Conservation (phyloP, 1,140 invertebrate genomes). For the Acyrthosiphon pisum region DNA sequence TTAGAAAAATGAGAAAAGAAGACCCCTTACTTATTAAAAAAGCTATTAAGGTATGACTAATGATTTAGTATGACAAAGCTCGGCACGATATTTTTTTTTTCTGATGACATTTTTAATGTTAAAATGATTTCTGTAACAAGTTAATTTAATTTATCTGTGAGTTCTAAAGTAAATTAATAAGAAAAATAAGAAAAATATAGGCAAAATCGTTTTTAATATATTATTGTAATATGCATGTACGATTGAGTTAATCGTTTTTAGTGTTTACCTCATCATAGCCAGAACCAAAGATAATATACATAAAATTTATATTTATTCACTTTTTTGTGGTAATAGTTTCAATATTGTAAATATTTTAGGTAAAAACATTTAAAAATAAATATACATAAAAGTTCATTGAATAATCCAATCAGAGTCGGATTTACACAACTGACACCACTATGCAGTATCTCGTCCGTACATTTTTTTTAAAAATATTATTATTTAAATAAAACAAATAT, state of each 20-base stretch:
- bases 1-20: constrained; percentile 32
- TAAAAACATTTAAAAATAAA: not conserved
- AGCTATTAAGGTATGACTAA: constrained; percentile 14
- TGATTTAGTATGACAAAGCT: constrained; percentile 19
- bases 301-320: no score
- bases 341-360: no score
- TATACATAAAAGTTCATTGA: not conserved
- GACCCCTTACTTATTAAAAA: constrained; percentile 14
- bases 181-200: not conserved
- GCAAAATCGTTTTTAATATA: not conserved
- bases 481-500: not conserved
- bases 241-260: not conserved
- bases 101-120: not conserved
- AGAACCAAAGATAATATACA: no score
- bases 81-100: constrained; percentile 7
- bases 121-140: not conserved
- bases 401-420: not conserved
- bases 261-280: no score
- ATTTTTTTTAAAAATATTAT: not conserved
- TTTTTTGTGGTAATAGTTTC: no score
- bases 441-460: not conserved
- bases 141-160: not conserved
- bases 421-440: not conserved
- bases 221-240: not conserved
- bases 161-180: not conserved